Base-by-base conservation (phyloP, 1,140 invertebrate species). In the Periplaneta americana region DNA sequence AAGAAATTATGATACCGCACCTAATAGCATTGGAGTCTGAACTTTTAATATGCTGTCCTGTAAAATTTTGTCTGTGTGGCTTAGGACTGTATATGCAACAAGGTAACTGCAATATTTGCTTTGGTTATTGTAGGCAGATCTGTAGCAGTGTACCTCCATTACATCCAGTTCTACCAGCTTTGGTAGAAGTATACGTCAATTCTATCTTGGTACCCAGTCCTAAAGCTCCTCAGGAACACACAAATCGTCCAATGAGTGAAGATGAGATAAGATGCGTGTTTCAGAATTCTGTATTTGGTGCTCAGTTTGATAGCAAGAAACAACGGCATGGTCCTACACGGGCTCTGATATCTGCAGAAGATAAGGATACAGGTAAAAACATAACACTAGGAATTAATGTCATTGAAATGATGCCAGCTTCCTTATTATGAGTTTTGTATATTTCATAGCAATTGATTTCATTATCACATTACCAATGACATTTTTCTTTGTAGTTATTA, bases 111-210 rank as follows among this genome's bases (percentile, higher is more conserved):
- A n/a, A n/a, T n/a, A n/a, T n/a, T n/a, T 48, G 15, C 15, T 66
- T 3, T 66, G 8, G 28, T 28, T 82, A 81, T 85, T 85, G 11
- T 81, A 92, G 94, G 83, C 98, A 99, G 90, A 95, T 99, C 74
- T 96, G 96, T 84, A 93, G 93, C 75, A 95, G 96, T 80, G 92
- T 93, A 0, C 92, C 95, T 33, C 98, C 98, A 0, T 87, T 99
- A 35, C 98, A 99, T 90, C 96, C 97, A 0, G 95, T 98, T 22
- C 90, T 99, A 83, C 97, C 97, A 1, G 93, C 95, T n/a, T 88
- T 99, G 11, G 95, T 99, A 0, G 97, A 99, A 89, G 97, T 97
- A 0, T 99, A 98, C 85, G 97, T 99, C 0, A 97, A 97, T 87
- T 98, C 97, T 3, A 95, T 99, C 80, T 90, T 99, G 31, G 91